Base-by-base conservation (phyloP, 2,797 vertebrate species). In the Coccyzus lansbergi region DNA sequence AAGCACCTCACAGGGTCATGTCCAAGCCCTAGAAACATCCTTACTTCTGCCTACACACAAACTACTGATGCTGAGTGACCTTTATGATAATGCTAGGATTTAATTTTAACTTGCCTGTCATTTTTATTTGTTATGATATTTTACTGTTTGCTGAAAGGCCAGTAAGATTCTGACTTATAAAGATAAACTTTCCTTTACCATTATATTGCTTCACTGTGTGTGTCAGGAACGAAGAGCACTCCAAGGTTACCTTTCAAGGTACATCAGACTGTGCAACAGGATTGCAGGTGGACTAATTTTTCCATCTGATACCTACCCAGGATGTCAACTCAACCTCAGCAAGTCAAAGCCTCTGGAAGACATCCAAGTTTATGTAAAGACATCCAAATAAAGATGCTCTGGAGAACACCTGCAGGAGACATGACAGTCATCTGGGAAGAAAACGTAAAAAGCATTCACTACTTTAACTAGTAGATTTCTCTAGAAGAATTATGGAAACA, bases 51-150 rank as follows among this genome's bases (percentile, higher is more conserved):
- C 84, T 68, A 64, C 17, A 74, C 17, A 58, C 22, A 77, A 80
- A 83, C 17, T 18, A 25, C 29, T 59, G 38, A 67, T 84, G 58
- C 49, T 67, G 59, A 55, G 7, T 12, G 25, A 90, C 63, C 70
- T 89, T 93, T 25, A 4, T 44, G 40, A 55, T 74, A 93, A 64
- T 28, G 13, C 21, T 90, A 75, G 24, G 11, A 42, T 86, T 95
- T 87, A 0, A 55, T 95, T 91, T 91, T 78, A 81, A 67, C 21
- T 84, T 75, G 20, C 20, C 51, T 72, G 44, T 69, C 15, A 55
- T 82, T 92, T 92, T 89, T 77, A 64, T 88, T 92, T 92, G 48
- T 93, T 86, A 70, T 70, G 60, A 67, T 52, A 7, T 25, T 86
- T 83, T 69, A 6, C 42, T 80, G 34, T 59, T 69, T 68, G 25